phyloP scores from a whole-genome alignment of 1,140 invertebrate species.

The Grapholita molesta region DNA sequence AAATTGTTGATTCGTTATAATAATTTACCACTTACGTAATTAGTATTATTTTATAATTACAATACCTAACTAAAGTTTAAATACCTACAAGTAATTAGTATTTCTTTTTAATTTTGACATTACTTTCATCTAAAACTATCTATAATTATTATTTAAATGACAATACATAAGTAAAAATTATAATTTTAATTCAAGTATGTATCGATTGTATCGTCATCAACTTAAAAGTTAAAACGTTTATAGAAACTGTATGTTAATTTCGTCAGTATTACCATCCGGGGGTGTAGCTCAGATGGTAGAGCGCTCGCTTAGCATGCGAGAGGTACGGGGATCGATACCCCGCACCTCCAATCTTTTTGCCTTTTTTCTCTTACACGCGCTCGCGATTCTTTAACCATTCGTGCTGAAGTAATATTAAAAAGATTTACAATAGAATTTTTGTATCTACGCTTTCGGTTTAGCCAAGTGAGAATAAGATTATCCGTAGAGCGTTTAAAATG shows the following conservation, averaged over 20 bases:
- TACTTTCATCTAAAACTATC: too few species aligned
- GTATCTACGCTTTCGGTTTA: neutral
- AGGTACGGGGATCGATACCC: slow-evolving; percentile 88
- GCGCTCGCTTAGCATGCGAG: slow-evolving; percentile 89
- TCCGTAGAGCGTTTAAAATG: neutral
- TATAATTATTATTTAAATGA: too few species aligned
- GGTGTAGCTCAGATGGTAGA: slow-evolving; percentile 89
- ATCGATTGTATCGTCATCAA: neutral
- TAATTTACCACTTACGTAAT: too few species aligned
- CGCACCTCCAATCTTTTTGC: slow-evolving; percentile 80
- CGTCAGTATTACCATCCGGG: slow-evolving; percentile 47
- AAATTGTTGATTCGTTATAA: too few species aligned
- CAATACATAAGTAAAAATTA: too few species aligned
- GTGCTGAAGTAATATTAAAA: neutral
- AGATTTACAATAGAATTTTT: neutral
- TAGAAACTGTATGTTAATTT: neutral
- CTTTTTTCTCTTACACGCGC: slow-evolving; percentile 23
- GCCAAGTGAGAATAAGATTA: neutral
- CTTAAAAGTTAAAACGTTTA: neutral
- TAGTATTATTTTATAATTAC: too few species aligned
- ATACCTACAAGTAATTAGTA: too few species aligned
- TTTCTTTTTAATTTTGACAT: too few species aligned
- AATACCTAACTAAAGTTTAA: too few species aligned
- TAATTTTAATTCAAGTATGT: too few species aligned
- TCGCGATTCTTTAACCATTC: neutral